Conservation (phyloP, 2,797 vertebrate species). For the Valencia hispanica region DNA sequence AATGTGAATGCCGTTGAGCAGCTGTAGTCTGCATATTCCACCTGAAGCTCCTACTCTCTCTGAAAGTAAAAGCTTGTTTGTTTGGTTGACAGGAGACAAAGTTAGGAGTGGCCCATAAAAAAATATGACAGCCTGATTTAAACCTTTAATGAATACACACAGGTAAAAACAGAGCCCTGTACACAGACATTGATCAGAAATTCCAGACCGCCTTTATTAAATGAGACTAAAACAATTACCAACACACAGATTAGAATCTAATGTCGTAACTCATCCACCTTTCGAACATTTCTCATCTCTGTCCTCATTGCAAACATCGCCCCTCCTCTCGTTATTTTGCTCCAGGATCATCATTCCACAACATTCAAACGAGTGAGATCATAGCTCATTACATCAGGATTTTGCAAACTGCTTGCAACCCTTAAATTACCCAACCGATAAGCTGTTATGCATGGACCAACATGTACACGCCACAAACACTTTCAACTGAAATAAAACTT, state of each 20-base stretch:
- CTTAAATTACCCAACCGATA: constrained; percentile 51
- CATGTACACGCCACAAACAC: constrained; percentile 10
- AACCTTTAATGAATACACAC: constrained; percentile 53
- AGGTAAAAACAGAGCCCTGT: constrained; percentile 7
- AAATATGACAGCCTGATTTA: constrained; percentile 64
- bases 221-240: constrained; percentile 55
- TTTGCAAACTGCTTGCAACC: constrained; percentile 50
- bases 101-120: constrained; percentile 40
- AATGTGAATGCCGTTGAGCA: not conserved
- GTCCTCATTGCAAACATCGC: constrained; percentile 6
- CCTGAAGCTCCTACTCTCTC: constrained; percentile 9
- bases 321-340: constrained; percentile 32
- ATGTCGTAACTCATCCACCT: constrained; percentile 43
- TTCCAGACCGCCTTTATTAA: constrained; percentile 29
- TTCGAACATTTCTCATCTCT: constrained; percentile 11
- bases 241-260: constrained; percentile 36
- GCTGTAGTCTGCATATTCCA: constrained; percentile 3
- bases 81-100: constrained; percentile 40
- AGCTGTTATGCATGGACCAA: not conserved
- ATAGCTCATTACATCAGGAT: constrained; percentile 47
- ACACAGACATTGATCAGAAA: constrained; percentile 14
- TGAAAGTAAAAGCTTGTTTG: constrained; percentile 60
- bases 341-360: constrained; percentile 23
- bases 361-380: constrained; percentile 67
- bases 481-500: constrained; percentile 25